Base-by-base conservation (phyloP, 2,797 vertebrate genomes). In the Calcarius lapponicus region DNA sequence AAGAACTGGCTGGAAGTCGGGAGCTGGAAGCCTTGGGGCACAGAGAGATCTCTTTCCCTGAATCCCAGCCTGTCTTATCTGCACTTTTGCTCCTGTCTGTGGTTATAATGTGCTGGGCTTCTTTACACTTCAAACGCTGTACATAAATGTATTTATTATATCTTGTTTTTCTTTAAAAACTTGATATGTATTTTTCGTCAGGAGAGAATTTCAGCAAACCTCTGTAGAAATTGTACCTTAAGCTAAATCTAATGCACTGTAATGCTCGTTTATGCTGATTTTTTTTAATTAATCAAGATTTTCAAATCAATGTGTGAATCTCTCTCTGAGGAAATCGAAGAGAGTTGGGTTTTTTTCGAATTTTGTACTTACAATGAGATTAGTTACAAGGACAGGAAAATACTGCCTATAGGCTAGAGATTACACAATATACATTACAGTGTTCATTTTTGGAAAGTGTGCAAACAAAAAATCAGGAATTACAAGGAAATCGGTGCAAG, bases 21-120 rank as follows among this genome's bases (percentile, higher is more conserved):
- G 29, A 80, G 64, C 86, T 91, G 84, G 74, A 65, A 96, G 90
- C 90, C 79, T 74, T 76, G 74, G 82, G 88, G 69, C 83, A 69
- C 71, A 85, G 40, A 32, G 80, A 67, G 80, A 71, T 60, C 79
- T 65, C 70, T 80, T 73, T 60, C 78, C 62, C 80, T 84, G 51
- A 86, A 81, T 79, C 88, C 88, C 87, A 86, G 75, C 34, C 81
- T 83, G 34, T 64, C 87, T 95, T 86, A 91, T 87, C 94, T 92
- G 58, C 53, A 60, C 72, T 92, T 93, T n/a, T 89, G 47, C 75
- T 93, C 76, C 70, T 71, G 13, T 79, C 86, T 95, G 56, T 56
- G 73, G 17, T 56, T 92, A 40, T 29, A 87, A 87, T 21, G 17
- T 73, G 42, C 29, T 4, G 60, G 48, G 48, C 56, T 88, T 48